Conservation (phyloP, 2,888 invertebrate species). For the Cataglyphis cursor region DNA sequence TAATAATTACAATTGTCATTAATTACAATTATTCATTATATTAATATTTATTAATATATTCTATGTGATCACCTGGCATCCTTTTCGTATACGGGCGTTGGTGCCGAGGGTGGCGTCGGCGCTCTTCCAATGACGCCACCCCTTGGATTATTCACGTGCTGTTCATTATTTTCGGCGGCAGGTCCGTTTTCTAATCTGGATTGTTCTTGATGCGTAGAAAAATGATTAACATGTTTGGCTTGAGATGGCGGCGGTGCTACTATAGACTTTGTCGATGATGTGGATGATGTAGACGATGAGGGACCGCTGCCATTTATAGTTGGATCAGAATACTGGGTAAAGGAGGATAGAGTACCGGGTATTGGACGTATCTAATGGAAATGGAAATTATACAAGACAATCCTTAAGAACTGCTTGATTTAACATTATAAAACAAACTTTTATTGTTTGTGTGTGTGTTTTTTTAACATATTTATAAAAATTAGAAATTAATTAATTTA, state of each 20-base stretch:
- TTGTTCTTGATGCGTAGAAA: constrained; percentile 56
- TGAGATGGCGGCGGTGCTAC: constrained; percentile 44
- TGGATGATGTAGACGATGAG: background rate
- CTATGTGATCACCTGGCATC: constrained; percentile 75
- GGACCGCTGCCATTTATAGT: constrained; percentile 63
- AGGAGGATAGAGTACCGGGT: no score
- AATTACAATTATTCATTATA: background rate
- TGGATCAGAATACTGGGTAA: constrained; percentile 35
- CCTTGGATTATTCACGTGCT: constrained; percentile 77
- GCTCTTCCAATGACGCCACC: constrained; percentile 84
- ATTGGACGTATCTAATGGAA: constrained; percentile 72
- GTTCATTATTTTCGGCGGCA: constrained; percentile 39
- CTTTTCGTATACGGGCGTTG: constrained; percentile 82
- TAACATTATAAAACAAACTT: background rate
- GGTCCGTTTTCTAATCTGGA: constrained; percentile 51
- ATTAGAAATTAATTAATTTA: background rate
- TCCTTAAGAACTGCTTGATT: background rate
- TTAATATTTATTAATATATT: constrained; percentile 6
- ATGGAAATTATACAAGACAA: background rate
- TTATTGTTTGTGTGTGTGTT: background rate
- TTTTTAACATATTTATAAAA: background rate
- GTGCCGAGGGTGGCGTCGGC: constrained; percentile 81
- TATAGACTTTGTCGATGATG: constrained; percentile 35
- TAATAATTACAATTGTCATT: background rate
- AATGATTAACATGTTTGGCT: constrained; percentile 35